Base-by-base conservation (phyloP, 1,140 invertebrate genomes). In the Heliothis subflexa region DNA sequence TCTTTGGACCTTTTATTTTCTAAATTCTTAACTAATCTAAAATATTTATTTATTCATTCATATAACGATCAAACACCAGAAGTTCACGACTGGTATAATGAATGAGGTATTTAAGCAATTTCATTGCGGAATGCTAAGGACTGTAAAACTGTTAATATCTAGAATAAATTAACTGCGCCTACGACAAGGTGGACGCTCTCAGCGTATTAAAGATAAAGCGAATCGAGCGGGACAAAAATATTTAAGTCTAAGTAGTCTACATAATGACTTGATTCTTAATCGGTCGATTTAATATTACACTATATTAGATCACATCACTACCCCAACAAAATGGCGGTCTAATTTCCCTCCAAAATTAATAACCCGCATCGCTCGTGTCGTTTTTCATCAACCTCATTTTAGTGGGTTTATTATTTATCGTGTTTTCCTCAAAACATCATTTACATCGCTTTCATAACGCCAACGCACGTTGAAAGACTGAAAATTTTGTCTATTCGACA, bases 401-500 rank as follows among this genome's bases (percentile, higher is more conserved):
- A 83, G 84, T 85, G 76, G 77, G 83, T 83, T 89, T 90, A 87
- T 87, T 87, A 93, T 91, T 91, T 90, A 93, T 91, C 89, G 83
- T 74, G 86, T 88, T 86, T 89, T 83, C 88, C 86, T 86, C 83
- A 86, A 92, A 92, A 90, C 87, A 86, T 89, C 88, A 86, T 92
- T 92, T 91, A 88, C 84, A 86, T 85, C 83, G 85, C 84, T 85
- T 87, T 91, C 90, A 94, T 94, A 91, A 91, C 85, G 83, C 82
- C 83, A 81, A 86, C 86, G 84, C 83, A 86, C 87, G 89, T 80
- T 93, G 89, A 94, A 93, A 91, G 91, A 93, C 93, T 91, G 86
- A 88, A 91, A 91, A 93, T 94, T 93, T 91, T 88, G 93, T 91
- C 91, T 92, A 93, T 92, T 92, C 88, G 86, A 89, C 93, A 89